phyloP scores from a whole-genome alignment of 2,797 vertebrate species.

The Spondyliosoma cantharus region DNA sequence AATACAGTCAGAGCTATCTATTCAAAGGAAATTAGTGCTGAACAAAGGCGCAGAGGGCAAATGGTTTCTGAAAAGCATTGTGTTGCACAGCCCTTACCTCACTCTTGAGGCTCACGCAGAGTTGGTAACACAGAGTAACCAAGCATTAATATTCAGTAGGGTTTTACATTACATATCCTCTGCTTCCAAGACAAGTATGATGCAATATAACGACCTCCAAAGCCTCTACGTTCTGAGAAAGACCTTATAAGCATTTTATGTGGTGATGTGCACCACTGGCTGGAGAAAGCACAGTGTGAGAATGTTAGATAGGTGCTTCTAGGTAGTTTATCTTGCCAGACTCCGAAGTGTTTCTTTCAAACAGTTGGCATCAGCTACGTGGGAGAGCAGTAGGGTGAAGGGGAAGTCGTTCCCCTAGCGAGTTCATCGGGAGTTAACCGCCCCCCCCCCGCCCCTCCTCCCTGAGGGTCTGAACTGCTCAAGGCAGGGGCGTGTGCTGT shows the following conservation, averaged over 20 bases:
- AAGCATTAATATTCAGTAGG: slow-evolving; percentile 77
- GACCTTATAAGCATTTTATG: slow-evolving; percentile 53
- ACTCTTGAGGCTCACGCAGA: slow-evolving; percentile 56
- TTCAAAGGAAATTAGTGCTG: slow-evolving; percentile 61
- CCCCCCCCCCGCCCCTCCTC: slow-evolving; percentile 39
- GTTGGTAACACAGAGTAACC: slow-evolving; percentile 65
- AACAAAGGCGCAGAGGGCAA: slow-evolving; percentile 60
- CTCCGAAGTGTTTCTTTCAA: slow-evolving; percentile 15
- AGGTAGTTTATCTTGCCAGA: slow-evolving; percentile 55
- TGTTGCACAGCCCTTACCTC: slow-evolving; percentile 71
- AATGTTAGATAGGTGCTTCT: slow-evolving; percentile 32
- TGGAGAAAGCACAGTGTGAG: slow-evolving; percentile 37
- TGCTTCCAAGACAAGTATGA: slow-evolving; percentile 64
- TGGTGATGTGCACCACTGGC: slow-evolving; percentile 33
- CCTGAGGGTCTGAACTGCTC: slow-evolving; percentile 44
- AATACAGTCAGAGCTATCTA: slow-evolving; percentile 36
- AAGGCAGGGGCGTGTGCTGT: slow-evolving; percentile 48
- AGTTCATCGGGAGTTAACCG: slow-evolving; percentile 77
- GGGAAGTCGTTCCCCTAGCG: slow-evolving; percentile 68
- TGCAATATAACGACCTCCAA: slow-evolving; percentile 59
- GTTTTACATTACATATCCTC: slow-evolving; percentile 71
- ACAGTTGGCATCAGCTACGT: slow-evolving; percentile 45
- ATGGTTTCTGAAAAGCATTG: slow-evolving; percentile 61
- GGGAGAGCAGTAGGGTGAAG: slow-evolving; percentile 55
- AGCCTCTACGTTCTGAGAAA: slow-evolving; percentile 52